A percentile compares a stretch with the other conserved stretches of the same genome.
These are phyloP conservation scores for Hydropsyche betteni DNA, from an alignment of 2,888 invertebrate genomes.

Conservation along the genomic window DNA sequence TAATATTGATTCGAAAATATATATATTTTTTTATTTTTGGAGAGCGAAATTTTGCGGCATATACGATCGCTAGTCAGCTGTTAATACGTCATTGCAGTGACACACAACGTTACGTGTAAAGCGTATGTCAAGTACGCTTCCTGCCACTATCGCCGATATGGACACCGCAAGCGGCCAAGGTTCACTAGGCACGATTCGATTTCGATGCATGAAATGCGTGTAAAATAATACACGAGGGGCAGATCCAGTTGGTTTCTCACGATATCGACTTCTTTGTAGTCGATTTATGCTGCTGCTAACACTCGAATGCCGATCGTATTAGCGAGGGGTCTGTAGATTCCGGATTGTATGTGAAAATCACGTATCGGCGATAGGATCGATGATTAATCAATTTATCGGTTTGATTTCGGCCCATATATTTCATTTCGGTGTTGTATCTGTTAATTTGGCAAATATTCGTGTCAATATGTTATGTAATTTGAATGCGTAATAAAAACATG, in stretches of 20 bases:
- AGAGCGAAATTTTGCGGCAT: background rate
- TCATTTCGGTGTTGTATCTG: too few relatives aligned
- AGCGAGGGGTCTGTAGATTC: too few relatives aligned
- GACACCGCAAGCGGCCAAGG: conserved; percentile 7
- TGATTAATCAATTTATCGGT: conserved; percentile 2
- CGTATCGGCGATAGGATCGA: background rate
- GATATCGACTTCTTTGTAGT: conserved; percentile 10
- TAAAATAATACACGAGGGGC: conserved; percentile 12
- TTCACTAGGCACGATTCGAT: background rate
- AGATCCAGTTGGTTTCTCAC: conserved; percentile 20
- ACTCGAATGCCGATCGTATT: background rate
- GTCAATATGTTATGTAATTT: too few relatives aligned
- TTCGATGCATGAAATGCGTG: background rate
- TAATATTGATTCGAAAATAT: background rate
- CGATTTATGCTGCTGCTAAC: too few relatives aligned
- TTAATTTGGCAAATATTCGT: too few relatives aligned
- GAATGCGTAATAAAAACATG: too few relatives aligned
- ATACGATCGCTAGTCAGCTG: conserved; percentile 25
- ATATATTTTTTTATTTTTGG: background rate
- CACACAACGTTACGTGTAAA: background rate
- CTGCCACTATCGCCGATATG: conserved; percentile 3
- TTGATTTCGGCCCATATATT: conserved; percentile 1
- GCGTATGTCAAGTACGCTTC: conserved; percentile 18
- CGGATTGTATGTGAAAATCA: too few relatives aligned
- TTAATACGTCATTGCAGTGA: conserved; percentile 32